A percentile compares a stretch with the other conserved stretches of the same genome.
phyloP scores from a whole-genome alignment of 1,140 invertebrate genomes.

The Kradibia gibbosae region DNA sequence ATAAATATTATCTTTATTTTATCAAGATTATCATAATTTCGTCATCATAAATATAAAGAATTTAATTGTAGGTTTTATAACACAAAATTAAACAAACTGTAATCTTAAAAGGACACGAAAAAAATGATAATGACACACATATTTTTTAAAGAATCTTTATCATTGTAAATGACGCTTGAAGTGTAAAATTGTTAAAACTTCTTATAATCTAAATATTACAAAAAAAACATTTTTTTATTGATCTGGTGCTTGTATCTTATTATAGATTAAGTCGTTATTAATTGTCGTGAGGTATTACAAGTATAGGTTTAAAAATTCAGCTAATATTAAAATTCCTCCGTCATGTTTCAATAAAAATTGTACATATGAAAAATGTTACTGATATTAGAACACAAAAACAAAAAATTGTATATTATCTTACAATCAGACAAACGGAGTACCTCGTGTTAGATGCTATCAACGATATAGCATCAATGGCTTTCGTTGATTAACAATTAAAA shows the following conservation, averaged over 20 bases:
- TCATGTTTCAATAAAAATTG: slow-evolving; percentile 4
- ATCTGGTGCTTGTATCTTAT: slow-evolving; percentile 25
- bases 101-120: not conserved
- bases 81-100: not conserved
- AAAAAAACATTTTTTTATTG: not conserved
- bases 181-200: not conserved
- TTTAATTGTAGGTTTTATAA: slow-evolving; percentile 31
- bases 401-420: slow-evolving; percentile 29
- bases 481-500: slow-evolving; percentile 16
- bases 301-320: slow-evolving; percentile 3
- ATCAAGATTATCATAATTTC: not conserved
- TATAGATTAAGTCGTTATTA: slow-evolving; percentile 1
- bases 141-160: slow-evolving; percentile 20
- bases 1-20: slow-evolving; percentile 49
- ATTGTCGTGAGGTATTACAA: not conserved
- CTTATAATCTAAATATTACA: not conserved
- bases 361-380: slow-evolving; percentile 1
- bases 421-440: slow-evolving; percentile 27
- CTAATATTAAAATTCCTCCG: not conserved
- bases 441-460: slow-evolving; percentile 47
- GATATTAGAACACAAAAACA: slow-evolving; percentile 33
- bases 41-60: not conserved
- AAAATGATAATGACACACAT: slow-evolving; percentile 38
- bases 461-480: slow-evolving; percentile 31
- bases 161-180: not conserved